Evolutionary conservation across 2,797 vertebrate species (phyloP).

Genomic region (Adrianichthys oophorus): DNA sequence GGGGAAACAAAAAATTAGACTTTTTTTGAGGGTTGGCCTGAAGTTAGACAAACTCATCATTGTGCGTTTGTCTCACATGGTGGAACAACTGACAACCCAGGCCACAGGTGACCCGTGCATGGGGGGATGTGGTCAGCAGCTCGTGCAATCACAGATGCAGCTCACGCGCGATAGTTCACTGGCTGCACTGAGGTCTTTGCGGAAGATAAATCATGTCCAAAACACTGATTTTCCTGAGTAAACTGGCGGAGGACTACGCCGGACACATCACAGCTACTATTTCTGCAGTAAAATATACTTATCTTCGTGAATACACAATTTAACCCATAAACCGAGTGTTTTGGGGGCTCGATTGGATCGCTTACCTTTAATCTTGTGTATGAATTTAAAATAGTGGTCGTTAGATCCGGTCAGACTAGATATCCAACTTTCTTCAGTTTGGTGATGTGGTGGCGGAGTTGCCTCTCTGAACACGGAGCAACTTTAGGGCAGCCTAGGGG

Average conservation of each 20-base stretch:
- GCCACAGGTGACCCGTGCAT: constrained; percentile 56
- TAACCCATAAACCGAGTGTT: neutral
- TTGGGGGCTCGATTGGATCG: neutral
- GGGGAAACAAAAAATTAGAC: neutral
- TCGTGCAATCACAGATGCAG: constrained; percentile 49
- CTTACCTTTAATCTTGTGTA: constrained; percentile 42
- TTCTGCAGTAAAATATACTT: neutral
- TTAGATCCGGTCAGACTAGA: constrained; percentile 43
- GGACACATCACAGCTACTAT: neutral
- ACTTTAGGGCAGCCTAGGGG: constrained; percentile 33
- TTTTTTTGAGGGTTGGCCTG: no score
- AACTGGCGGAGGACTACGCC: neutral
- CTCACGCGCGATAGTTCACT: constrained; percentile 26
- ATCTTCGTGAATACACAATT: neutral
- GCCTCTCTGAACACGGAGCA: constrained; percentile 22
- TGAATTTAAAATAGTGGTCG: constrained; percentile 3
- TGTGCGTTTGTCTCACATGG: constrained; percentile 12
- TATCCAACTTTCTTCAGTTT: constrained; percentile 35
- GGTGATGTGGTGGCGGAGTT: constrained; percentile 49
- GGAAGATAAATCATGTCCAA: constrained; percentile 5
- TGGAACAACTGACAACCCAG: constrained; percentile 54
- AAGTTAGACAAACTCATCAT: neutral
- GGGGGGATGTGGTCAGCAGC: constrained; percentile 38
- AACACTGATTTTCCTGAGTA: neutral
- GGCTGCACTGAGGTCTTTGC: constrained; percentile 9